A percentile compares a stretch with the other conserved stretches of the same genome.
Evolutionary conservation across 2,113 vertebrate genomes (phyloP).

Genomic region (Oenanthe melanoleuca): DNA sequence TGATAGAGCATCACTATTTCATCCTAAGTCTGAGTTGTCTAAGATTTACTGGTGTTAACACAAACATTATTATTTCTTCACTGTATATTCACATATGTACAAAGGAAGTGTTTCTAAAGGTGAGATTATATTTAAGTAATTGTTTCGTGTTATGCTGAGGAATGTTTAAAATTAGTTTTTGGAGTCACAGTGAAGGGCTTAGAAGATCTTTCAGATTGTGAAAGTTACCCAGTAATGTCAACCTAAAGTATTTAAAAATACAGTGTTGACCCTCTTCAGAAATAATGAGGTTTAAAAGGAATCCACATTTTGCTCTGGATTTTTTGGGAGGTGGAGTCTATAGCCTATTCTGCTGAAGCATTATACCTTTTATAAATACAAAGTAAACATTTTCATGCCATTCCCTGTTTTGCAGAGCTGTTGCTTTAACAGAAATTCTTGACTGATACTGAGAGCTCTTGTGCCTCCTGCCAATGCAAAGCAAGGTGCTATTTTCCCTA

Average conservation of each 20-base stretch:
- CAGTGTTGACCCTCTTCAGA: neutral
- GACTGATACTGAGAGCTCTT: neutral
- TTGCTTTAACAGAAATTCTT: neutral
- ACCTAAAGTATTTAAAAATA: neutral
- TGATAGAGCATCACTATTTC: neutral
- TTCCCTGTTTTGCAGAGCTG: neutral
- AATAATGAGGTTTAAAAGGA: constrained; percentile 7
- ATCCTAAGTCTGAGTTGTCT: neutral
- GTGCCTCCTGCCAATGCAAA: constrained; percentile 32
- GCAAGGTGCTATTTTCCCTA: neutral
- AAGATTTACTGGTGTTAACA: neutral
- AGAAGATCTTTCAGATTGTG: neutral
- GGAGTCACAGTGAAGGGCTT: neutral
- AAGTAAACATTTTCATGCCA: neutral
- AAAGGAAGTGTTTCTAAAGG: neutral
- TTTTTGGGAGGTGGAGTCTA: neutral
- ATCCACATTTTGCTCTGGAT: neutral
- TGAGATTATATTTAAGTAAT: neutral
- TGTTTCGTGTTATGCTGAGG: neutral
- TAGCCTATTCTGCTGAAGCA: neutral
- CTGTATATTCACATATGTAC: neutral
- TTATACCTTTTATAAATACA: neutral
- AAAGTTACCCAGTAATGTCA: neutral
- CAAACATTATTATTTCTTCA: neutral
- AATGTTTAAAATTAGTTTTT: neutral